Percentiles rank a stretch among this genome's conserved stretches.
Evolutionary conservation across 2,888 invertebrate species (phyloP).

Genomic region (Bimastos eiseni): DNA sequence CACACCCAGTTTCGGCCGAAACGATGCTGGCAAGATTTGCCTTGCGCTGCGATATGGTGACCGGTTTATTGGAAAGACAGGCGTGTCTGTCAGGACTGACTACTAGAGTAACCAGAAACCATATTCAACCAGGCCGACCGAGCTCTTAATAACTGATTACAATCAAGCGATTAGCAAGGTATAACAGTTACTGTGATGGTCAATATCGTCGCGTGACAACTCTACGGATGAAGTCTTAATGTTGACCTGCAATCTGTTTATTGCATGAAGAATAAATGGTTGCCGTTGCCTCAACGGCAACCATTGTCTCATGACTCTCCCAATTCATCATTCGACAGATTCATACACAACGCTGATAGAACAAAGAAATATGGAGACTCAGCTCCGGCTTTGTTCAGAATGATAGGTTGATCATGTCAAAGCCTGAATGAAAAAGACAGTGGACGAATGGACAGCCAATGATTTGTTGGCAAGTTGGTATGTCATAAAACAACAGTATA

Average conservation of each 20-base stretch:
- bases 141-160: background rate
- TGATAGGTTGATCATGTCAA: slow-evolving; percentile 13
- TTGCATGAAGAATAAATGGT: background rate
- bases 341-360: background rate
- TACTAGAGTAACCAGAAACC: background rate
- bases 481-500: background rate
- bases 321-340: background rate
- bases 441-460: background rate
- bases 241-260: background rate
- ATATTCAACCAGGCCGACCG: background rate
- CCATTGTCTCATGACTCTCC: background rate
- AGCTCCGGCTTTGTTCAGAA: background rate
- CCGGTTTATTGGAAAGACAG: slow-evolving; percentile 25
- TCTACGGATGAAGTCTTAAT: background rate
- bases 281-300: no score
- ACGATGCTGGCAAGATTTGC: slow-evolving; percentile 28
- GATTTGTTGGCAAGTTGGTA: background rate
- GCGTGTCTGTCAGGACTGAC: background rate
- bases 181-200: background rate
- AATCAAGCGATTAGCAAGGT: no score
- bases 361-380: background rate
- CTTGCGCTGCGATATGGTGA: background rate
- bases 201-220: background rate
- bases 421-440: background rate
- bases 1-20: slow-evolving; percentile 24